Evolutionary conservation across 2,888 invertebrate genomes (phyloP).

Genomic region (Sicus ferrugineus): DNA sequence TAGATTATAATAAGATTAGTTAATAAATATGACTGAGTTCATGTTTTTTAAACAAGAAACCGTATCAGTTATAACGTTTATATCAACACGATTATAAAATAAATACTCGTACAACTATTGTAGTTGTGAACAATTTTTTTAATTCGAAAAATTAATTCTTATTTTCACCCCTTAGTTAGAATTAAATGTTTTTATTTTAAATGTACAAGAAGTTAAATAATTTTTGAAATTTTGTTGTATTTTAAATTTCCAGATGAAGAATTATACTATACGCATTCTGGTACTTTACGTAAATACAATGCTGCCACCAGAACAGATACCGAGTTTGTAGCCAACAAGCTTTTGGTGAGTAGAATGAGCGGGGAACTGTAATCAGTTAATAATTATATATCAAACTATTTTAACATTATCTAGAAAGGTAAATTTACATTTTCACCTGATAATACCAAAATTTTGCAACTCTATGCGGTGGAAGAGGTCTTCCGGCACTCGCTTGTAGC

Average conservation of each 20-base stretch:
- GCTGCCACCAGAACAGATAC: constrained; percentile 53
- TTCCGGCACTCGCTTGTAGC: constrained; percentile 74
- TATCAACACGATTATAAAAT: no score
- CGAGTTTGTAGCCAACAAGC: constrained; percentile 48
- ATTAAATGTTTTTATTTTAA: no score
- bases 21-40: neutral
- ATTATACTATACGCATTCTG: constrained; percentile 66
- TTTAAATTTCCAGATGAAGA: constrained; percentile 65
- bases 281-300: constrained; percentile 66
- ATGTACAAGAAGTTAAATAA: no score
- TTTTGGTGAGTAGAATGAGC: constrained; percentile 49
- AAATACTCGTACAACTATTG: no score
- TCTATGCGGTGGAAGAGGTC: constrained; percentile 54
- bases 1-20: no score
- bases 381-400: neutral
- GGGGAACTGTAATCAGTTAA: neutral
- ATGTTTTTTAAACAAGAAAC: neutral
- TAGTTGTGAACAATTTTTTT: no score
- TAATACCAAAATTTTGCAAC: constrained; percentile 57
- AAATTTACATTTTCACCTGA: constrained; percentile 60
- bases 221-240: neutral
- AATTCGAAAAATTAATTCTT: no score
- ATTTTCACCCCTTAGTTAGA: no score
- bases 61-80: no score
- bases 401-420: constrained; percentile 49